A percentile compares a stretch with the other conserved stretches of the same genome.
phyloP scores from a whole-genome alignment of 2,888 invertebrate genomes.

The Zaprionus obscuricornis region DNA sequence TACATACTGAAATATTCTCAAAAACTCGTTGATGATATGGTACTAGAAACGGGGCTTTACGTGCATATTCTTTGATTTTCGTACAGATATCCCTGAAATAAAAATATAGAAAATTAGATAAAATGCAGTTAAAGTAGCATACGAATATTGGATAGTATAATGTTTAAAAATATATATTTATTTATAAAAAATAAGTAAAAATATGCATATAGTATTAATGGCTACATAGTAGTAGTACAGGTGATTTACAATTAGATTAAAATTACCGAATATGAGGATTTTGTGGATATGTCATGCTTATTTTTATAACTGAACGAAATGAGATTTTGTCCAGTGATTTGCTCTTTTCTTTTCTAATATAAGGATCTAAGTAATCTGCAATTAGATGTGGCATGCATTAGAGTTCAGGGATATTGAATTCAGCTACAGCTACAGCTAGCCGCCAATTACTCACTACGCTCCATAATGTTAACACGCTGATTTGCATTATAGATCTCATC shows the following conservation, averaged over 20 bases:
- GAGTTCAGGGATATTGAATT: conserved; percentile 15
- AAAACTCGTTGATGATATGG: conserved; percentile 91
- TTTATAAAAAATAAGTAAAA: no score
- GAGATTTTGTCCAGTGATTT: conserved; percentile 87
- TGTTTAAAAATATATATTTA: no score
- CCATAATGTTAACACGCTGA: conserved; percentile 85
- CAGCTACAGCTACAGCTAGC: background rate
- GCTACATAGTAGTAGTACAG: no score
- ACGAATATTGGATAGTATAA: no score
- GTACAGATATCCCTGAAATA: conserved; percentile 87
- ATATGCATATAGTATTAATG: no score
- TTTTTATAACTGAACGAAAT: conserved; percentile 91
- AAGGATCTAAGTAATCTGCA: conserved; percentile 89
- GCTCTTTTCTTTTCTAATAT: conserved; percentile 85
- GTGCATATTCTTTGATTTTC: conserved; percentile 88
- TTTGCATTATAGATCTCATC: conserved; percentile 92
- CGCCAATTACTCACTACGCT: conserved; percentile 75
- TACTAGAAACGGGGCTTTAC: conserved; percentile 89
- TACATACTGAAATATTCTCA: conserved; percentile 86
- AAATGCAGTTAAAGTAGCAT: no score
- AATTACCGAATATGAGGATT: conserved; percentile 90
- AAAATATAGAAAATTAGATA: conserved; percentile 31
- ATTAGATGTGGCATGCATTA: conserved; percentile 75
- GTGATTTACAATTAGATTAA: conserved; percentile 30
- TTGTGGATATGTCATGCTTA: conserved; percentile 90